Base-by-base conservation (phyloP, 2,888 invertebrate genomes). In the Coenonympha arcania region DNA sequence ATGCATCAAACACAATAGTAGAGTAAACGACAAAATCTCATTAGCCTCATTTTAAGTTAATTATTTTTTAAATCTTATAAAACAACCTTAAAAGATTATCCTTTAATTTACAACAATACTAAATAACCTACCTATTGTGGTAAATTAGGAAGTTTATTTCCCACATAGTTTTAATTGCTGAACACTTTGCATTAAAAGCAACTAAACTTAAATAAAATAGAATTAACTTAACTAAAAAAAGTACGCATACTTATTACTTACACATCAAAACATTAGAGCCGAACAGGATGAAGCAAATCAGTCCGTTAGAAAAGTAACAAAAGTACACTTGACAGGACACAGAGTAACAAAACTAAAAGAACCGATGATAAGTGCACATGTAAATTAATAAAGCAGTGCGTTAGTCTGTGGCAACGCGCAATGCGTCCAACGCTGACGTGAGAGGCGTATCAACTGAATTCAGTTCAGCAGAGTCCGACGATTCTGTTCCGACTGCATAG, bases 391-490 rank as follows among this genome's bases (percentile, higher is more conserved):
- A 8, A 28, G 36, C 34, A 39, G 46, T 40, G 15, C 30, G 30
- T 48, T 50, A 46, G 33, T 16, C 41, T 39, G 31, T 43, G 41
- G 19, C 26, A 34, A 62, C 65, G 68, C 69, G 31, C 31, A 15
- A 33, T 22, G 64, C 79, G 79, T 74, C 75, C 68, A 64, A 56
- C 67, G 50, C 55, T 54, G 64, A 67, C 69, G 74, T 65, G 63
- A 65, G 69, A 66, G 67, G 62, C 74, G 71, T 43, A 33, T 33
- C 43, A 33, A 33, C 31, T 19, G 42, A 31, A 31, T 31, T 19
- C 31, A n/a, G n/a, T n/a, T n/a, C n/a, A n/a, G n/a, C n/a, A n/a
- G n/a, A n/a, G n/a, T n/a, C 2, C 42, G 31, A 37, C 22, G 20
- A 39, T 39, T 39, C 39, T 66, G 66, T 39, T 39, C 39, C 66